A percentile compares a stretch with the other conserved stretches of the same genome.
Conservation (phyloP, 2,888 invertebrate genomes). For the Apamea epomidion region DNA sequence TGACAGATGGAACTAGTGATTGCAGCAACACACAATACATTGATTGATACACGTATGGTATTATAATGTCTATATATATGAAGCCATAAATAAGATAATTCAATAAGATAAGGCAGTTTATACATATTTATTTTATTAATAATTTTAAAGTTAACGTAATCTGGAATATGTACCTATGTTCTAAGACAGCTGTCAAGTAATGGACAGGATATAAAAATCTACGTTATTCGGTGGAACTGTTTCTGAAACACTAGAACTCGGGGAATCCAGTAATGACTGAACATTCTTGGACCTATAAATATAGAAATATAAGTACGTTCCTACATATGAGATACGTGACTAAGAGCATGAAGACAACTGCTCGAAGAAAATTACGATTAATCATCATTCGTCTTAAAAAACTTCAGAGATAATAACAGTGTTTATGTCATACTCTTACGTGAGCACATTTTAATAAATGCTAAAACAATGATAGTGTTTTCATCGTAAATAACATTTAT, state of each 20-base stretch:
- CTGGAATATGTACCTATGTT: too few relatives aligned
- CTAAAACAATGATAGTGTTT: background rate
- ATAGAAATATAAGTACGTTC: background rate
- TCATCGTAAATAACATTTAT: background rate
- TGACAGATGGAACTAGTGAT: too few relatives aligned
- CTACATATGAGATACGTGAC: constrained; percentile 68
- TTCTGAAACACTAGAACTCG: constrained; percentile 16
- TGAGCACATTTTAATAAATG: constrained; percentile 14
- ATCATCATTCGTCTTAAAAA: constrained; percentile 49
- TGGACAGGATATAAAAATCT: background rate
- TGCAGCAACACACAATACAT: too few relatives aligned
- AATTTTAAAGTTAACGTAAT: too few relatives aligned
- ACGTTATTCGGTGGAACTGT: background rate
- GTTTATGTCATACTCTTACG: constrained; percentile 21
- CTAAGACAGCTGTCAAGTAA: too few relatives aligned
- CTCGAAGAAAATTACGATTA: constrained; percentile 48
- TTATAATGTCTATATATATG: too few relatives aligned
- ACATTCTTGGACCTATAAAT: constrained; percentile 5
- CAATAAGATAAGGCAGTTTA: too few relatives aligned
- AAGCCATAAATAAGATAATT: too few relatives aligned
- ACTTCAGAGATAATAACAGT: constrained; percentile 23
- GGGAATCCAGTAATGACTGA: constrained; percentile 20
- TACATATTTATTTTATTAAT: too few relatives aligned
- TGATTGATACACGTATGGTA: too few relatives aligned
- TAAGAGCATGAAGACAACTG: constrained; percentile 62